Evolutionary conservation across 2,113 vertebrate species (phyloP), one percentile per base, ranked within the genome.

Genomic region (Turnix velox): DNA sequence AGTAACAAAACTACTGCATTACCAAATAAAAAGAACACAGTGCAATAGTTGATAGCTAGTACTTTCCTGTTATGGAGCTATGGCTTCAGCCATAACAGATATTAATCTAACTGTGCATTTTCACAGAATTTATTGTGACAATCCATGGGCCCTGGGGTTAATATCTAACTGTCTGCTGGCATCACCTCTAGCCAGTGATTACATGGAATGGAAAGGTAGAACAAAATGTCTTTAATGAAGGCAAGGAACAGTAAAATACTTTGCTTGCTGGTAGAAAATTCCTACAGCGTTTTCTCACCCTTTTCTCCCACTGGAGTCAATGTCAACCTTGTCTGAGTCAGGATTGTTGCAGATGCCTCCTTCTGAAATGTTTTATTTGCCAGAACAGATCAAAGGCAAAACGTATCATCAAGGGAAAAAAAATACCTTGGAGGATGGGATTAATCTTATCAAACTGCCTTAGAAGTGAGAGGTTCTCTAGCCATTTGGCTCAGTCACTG

Each of bases 101-200:
- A 75, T 65, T 76, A 63, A 80, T 85, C 67, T 59, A 81, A 84
- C 18, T 17, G 12, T 4, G 2, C 51, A 33, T 88, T 90, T 81
- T 42, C 48, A 79, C n/a, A 72, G 73, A 87, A 96, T 94, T 81
- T 85, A 80, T 18, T 86, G 65, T 87, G 92, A 96, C 90, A 92
- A 75, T n/a, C 68, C 75, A 55, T 9, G 31, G 39, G 45, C 85
- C 87, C 80, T 65, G 66, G 30, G 57, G 80, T 87, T 75, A 94
- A 92, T 51, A 69, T 28, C n/a, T 27, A 79, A 77, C 85, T 93
- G 90, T 93, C 90, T 84, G 62, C 67, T 96, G 84, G 74, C 72
- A 91, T 93, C 58, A 72, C 63, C 73, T 79, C 77, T 28, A 89
- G 72, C 61, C 63, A 76, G 52, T 66, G 54, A 94, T 83, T 94